Conservation (phyloP, 2,113 vertebrate genomes). For the Daubentonia madagascariensis region DNA sequence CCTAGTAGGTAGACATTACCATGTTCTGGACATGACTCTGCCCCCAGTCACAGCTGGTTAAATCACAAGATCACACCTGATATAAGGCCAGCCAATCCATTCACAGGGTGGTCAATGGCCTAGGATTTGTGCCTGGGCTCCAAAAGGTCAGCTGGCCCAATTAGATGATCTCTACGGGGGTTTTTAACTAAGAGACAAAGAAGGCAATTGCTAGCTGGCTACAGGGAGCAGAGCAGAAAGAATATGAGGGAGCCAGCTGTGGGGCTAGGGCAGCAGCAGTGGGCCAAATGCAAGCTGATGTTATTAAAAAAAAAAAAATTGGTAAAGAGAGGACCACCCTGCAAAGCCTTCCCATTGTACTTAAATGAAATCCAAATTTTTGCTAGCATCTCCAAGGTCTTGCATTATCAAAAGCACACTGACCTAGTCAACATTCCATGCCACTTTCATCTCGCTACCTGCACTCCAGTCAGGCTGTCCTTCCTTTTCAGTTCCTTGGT, state of each 20-base stretch:
- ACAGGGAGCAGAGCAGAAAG: neutral
- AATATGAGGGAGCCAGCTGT: neutral
- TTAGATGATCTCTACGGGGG: neutral
- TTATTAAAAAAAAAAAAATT: neutral
- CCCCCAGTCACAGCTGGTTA: neutral
- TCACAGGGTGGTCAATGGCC: neutral
- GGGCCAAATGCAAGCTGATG: neutral
- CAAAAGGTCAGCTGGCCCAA: neutral
- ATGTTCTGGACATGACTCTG: neutral
- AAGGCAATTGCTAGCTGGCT: neutral
- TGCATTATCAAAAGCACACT: neutral
- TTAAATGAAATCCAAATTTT: neutral
- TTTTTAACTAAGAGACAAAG: neutral
- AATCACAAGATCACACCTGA: neutral
- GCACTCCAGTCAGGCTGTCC: neutral
- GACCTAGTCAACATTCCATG: neutral
- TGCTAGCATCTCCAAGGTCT: neutral
- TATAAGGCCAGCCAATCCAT: neutral
- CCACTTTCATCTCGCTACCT: neutral
- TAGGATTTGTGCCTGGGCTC: neutral
- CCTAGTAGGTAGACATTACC: neutral
- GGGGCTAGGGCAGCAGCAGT: neutral
- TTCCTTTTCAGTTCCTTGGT: neutral
- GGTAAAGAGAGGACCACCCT: neutral
- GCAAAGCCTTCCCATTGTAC: neutral